Conservation (phyloP, 2,888 invertebrate genomes). For the Orthosia incerta region DNA sequence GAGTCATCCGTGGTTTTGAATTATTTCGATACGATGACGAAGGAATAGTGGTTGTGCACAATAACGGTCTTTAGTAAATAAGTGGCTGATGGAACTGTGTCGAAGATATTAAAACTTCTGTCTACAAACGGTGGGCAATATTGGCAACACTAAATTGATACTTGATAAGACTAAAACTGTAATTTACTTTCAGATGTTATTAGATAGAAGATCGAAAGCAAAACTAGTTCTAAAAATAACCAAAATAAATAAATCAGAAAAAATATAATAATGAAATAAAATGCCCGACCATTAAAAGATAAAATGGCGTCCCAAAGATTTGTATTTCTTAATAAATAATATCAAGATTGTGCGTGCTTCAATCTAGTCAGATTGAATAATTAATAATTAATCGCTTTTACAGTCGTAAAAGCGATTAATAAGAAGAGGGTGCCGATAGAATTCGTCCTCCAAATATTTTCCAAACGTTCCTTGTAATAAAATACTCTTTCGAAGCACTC, state of each 20-base stretch:
- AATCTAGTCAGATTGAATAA: too few species aligned
- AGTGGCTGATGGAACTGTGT: not conserved
- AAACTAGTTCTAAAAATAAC: too few species aligned
- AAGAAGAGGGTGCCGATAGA: conserved; percentile 38
- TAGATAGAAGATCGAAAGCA: not conserved
- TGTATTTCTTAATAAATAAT: conserved; percentile 35
- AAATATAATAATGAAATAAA: conserved; percentile 5
- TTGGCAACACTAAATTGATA: not conserved
- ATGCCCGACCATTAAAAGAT: conserved; percentile 7
- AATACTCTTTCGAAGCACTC: conserved; percentile 16
- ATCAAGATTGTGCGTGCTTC: conserved; percentile 38
- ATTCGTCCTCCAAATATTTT: conserved; percentile 43
- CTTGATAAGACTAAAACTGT: not conserved
- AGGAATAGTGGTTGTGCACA: not conserved
- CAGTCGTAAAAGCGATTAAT: conserved; percentile 37
- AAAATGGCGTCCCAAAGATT: conserved; percentile 13
- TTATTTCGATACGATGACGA: not conserved
- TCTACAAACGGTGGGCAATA: not conserved
- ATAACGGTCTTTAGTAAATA: not conserved
- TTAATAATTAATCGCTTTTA: too few species aligned
- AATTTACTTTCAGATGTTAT: not conserved
- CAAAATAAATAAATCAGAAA: too few species aligned
- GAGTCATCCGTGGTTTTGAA: too few species aligned
- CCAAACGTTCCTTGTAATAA: conserved; percentile 26
- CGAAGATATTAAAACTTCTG: not conserved